Base-by-base conservation (phyloP, 1,140 invertebrate genomes). In the Zaprionus nigranus region DNA sequence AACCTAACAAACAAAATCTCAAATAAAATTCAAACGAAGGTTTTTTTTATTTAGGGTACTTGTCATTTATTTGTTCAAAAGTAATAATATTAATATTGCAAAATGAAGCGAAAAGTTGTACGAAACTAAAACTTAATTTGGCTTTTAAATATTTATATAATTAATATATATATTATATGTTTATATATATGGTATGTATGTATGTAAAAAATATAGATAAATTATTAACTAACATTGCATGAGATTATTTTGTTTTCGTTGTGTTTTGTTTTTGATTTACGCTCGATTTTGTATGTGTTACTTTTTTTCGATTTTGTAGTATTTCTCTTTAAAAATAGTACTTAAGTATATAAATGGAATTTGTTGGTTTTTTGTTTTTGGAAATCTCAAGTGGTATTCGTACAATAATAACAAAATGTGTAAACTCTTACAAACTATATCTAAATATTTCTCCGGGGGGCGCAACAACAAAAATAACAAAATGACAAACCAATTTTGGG, bases 51-150 rank as follows among this genome's bases (percentile, higher is more conserved):
- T 34, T 69, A 69, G 54, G 30, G 40, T 68, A 78, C 20, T 65
- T 67, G 40, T 78, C 63, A n/a, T 88, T 87, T 84, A 88, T 84
- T 84, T 78, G 60, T 72, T 84, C 77, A 81, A 75, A 75, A 70
- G 64, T 75, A 87, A 84, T 85, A 84, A 90, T 69, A 78, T 84
- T 87, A 90, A 81, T 90, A 87, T 87, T 87, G 81, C 84, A 90
- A 75, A 87, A 80, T 58, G 30, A 72, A 80, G 85, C 90, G 72
- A 76, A 78, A 81, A 73, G 67, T 59, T 75, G 62, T 81, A 81
- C 61, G 49, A 30, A 57, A 70, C 70, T 81, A 84, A 79, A 81
- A 75, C 85, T 79, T 90, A 87, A 85, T 73, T 67, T 77, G 62
- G 71, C 71, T 58, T 46, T 82, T 82, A 82, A 82, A 79, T 72